These are phyloP conservation scores for Neolamprologus sp. DNA, from an alignment of 2,113 vertebrate species.

Conservation along the genomic window DNA sequence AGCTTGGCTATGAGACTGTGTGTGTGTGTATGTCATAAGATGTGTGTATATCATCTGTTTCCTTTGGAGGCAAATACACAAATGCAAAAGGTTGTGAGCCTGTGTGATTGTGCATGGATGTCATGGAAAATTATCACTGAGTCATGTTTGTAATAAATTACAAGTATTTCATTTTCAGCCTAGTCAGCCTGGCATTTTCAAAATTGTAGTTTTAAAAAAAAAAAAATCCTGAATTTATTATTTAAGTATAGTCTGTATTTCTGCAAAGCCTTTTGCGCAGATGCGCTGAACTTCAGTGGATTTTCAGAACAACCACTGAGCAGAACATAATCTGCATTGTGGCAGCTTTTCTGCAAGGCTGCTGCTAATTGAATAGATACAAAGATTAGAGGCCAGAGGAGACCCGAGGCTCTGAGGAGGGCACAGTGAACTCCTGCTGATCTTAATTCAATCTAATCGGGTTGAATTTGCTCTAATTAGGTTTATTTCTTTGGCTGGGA, in stretches of 20 bases:
- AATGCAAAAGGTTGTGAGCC: background rate
- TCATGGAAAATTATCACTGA: background rate
- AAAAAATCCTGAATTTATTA: background rate
- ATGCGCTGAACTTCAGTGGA: background rate
- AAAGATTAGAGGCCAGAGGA: constrained; percentile 19
- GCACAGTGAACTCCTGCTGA: background rate
- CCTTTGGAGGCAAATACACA: background rate
- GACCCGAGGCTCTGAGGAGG: background rate
- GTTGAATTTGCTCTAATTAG: background rate
- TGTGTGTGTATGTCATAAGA: background rate
- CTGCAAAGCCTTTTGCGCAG: background rate
- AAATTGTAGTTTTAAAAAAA: background rate
- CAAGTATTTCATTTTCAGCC: background rate
- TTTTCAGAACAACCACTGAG: background rate
- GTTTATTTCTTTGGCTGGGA: background rate
- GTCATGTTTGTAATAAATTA: background rate
- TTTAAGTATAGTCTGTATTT: background rate
- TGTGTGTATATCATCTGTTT: background rate
- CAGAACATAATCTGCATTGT: background rate
- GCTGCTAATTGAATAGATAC: constrained; percentile 21
- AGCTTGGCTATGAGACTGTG: background rate
- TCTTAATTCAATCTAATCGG: background rate
- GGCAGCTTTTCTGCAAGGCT: constrained; percentile 14
- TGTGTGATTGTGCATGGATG: background rate
- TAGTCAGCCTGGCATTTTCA: background rate